These are phyloP conservation scores for Ormia ochracea DNA, from an alignment of 2,888 invertebrate species.

Conservation along the genomic window DNA sequence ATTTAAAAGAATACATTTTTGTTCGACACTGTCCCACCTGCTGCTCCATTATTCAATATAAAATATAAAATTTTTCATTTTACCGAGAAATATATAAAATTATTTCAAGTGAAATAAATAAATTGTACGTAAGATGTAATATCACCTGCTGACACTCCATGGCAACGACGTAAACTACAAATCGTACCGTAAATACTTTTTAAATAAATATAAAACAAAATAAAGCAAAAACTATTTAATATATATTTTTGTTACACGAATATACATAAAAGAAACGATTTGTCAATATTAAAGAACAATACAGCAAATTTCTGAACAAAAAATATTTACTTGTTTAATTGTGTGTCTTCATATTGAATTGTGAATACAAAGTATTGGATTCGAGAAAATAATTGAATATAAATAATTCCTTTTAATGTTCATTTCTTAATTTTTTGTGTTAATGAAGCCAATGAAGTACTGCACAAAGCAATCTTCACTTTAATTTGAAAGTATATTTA, in stretches of 20 bases:
- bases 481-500: too few species aligned
- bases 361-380: not conserved
- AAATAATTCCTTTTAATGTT: too few species aligned
- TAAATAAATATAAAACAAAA: conserved; percentile 25
- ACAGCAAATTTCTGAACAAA: not conserved
- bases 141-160: not conserved
- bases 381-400: too few species aligned
- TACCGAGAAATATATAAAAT: not conserved
- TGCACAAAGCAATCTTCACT: too few species aligned
- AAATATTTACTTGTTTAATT: not conserved
- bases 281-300: not conserved
- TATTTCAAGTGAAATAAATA: not conserved
- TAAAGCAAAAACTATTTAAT: not conserved
- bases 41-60: not conserved
- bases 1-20: too few species aligned
- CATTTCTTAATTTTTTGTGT: too few species aligned
- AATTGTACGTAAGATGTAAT: not conserved
- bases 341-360: not conserved
- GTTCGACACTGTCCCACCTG: too few species aligned
- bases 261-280: not conserved
- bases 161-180: not conserved
- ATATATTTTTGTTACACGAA: not conserved
- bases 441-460: too few species aligned
- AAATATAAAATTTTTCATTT: not conserved
- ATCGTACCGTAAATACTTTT: conserved; percentile 28